Conservation (phyloP, 2,113 vertebrate genomes). For the Andinoacara biseriatus region DNA sequence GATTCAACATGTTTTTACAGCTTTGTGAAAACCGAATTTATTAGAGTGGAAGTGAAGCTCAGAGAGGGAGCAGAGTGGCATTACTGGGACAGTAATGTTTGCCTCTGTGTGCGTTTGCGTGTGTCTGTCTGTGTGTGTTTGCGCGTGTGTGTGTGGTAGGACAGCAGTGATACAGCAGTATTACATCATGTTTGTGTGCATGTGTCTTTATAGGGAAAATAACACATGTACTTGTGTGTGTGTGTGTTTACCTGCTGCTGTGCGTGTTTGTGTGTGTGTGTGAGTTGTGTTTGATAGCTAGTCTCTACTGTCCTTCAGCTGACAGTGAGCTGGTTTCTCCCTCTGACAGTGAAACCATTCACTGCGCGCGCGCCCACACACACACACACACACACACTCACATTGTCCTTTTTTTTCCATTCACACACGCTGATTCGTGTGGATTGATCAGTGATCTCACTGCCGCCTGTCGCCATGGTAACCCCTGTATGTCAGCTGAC, state of each 20-base stretch:
- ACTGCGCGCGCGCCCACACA: not conserved
- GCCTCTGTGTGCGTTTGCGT: not conserved
- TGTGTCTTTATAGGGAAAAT: not conserved
- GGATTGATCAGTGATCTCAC: slow-evolving; percentile 4
- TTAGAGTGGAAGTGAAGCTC: slow-evolving; percentile 11
- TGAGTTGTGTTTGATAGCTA: not conserved
- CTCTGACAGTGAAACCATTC: slow-evolving; percentile 18
- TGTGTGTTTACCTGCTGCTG: not conserved
- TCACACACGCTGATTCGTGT: not conserved
- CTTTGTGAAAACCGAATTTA: slow-evolving; percentile 20
- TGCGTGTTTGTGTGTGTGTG: not conserved
- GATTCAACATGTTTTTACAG: not conserved
- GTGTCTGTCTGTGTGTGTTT: not conserved
- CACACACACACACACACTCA: not conserved
- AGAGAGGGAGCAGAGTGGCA: slow-evolving; percentile 20
- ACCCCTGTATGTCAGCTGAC: not conserved
- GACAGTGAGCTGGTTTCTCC: slow-evolving; percentile 4
- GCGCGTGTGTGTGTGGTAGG: not conserved
- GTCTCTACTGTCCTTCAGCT: not conserved
- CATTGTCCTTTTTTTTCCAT: not conserved
- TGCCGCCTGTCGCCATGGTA: slow-evolving; percentile 1
- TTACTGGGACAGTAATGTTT: slow-evolving; percentile 20
- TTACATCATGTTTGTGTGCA: slow-evolving; percentile 25
- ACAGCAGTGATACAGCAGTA: slow-evolving; percentile 12
- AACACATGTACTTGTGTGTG: not conserved